Evolutionary conservation across 2,888 invertebrate genomes (phyloP), one percentile per base, ranked within the genome.

Genomic region (Amorpha juglandis): DNA sequence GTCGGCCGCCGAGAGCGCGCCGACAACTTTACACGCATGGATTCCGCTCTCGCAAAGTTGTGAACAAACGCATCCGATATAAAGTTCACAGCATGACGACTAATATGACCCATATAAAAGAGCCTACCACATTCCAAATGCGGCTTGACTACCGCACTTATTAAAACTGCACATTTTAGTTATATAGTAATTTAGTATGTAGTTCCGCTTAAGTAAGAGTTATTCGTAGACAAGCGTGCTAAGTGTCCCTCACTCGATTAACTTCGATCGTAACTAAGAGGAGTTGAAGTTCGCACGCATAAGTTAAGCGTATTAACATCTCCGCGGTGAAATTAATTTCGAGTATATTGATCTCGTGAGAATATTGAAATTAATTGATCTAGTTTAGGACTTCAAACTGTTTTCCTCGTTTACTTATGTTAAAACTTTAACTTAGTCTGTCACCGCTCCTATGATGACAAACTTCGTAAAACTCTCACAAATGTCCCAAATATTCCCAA

Each of bases 251-350:
- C 83, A 80, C 79, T 83, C 72, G 79, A 79, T 83, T 84, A 87
- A 88, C 84, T 89, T 84, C 71, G 79, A 78, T 82, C 82, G 78
- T 84, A 88, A 87, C 87, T 86, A 83, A 80, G 71, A 74, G 75
- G 86, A 86, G 81, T 83, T 83, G 70, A 87, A 86, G 81, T 88
- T 88, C 76, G 79, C 81, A 87, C 84, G 84, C 86, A 83, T 86
- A 86, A 87, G 84, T 89, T 89, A 86, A 87, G 83, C 83, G 78
- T 84, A 89, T 89, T 87, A 89, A 87, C 84, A 82, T 84, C 85
- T 82, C 82, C 83, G 79, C 77, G 78, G 78, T 79, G 80, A 82
- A 78, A 82, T 81, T 79, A 85, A 86, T 82, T 89, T 85, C 68
- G 74, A 71, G 75, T 79, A 78, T 80, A 86, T 84, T 82, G 83